These are phyloP conservation scores for Pogonocherus hispidulus DNA, from an alignment of 2,888 invertebrate species.

Conservation along the genomic window DNA sequence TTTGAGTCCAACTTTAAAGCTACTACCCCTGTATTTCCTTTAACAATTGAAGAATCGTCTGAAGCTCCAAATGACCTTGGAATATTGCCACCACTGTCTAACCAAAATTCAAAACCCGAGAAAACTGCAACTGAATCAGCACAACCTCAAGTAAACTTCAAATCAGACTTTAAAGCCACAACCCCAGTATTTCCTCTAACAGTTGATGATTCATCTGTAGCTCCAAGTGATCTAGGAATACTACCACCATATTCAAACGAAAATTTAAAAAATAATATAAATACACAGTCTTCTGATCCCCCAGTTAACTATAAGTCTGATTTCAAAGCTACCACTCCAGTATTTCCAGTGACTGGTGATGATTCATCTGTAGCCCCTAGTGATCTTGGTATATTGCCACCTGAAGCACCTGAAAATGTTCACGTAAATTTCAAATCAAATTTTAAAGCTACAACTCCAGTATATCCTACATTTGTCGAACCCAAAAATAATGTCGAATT, in stretches of 20 bases:
- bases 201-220: conserved; percentile 37
- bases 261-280: background rate
- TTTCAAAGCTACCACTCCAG: conserved; percentile 55
- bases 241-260: background rate
- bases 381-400: conserved; percentile 32
- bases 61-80: conserved; percentile 11
- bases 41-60: conserved; percentile 40
- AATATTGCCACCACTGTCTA: background rate
- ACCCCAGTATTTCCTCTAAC: conserved; percentile 56
- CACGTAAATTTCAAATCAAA: conserved; percentile 49
- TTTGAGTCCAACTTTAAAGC: conserved; percentile 53
- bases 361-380: conserved; percentile 1
- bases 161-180: conserved; percentile 47
- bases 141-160: background rate
- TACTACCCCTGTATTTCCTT: conserved; percentile 58
- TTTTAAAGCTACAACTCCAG: conserved; percentile 57
- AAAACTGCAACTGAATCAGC: background rate
- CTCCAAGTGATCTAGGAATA: background rate
- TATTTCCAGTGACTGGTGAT: conserved; percentile 53
- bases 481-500: background rate
- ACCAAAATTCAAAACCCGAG: background rate
- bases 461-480: conserved; percentile 48
- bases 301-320: background rate
- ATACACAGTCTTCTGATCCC: background rate
- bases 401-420: conserved; percentile 28